These are phyloP conservation scores for Aquatica leii DNA, from an alignment of 2,888 invertebrate genomes.

Conservation along the genomic window DNA sequence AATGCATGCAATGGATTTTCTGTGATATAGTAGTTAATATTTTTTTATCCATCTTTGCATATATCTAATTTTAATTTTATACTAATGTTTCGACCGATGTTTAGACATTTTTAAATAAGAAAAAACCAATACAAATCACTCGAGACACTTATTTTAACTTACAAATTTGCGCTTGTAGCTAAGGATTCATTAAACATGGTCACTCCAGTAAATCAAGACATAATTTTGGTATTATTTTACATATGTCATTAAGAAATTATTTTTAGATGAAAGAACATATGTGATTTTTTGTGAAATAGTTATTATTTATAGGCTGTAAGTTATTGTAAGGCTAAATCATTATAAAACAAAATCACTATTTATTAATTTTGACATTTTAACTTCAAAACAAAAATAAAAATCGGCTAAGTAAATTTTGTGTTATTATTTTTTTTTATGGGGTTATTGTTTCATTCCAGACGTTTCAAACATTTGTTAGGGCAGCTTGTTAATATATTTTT, in stretches of 20 bases:
- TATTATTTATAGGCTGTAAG: too few relatives aligned
- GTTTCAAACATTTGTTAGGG: too few relatives aligned
- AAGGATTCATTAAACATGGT: background rate
- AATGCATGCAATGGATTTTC: slow-evolving; percentile 31
- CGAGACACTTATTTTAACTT: slow-evolving; percentile 13
- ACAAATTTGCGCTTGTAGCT: background rate
- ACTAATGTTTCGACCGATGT: background rate
- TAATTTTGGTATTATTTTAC: too few relatives aligned
- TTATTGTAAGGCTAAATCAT: too few relatives aligned
- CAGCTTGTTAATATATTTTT: too few relatives aligned
- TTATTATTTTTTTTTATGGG: slow-evolving; percentile 1
- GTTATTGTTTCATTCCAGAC: slow-evolving; percentile 8
- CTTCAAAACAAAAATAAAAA: too few relatives aligned
- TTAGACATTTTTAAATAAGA: slow-evolving; percentile 16
- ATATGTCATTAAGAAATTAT: too few relatives aligned
- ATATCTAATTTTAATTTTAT: slow-evolving; percentile 9
- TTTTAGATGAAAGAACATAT: too few relatives aligned
- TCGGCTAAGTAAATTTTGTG: background rate
- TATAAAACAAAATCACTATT: too few relatives aligned
- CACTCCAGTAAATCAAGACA: too few relatives aligned
- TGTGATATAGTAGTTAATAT: slow-evolving; percentile 30
- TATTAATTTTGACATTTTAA: too few relatives aligned
- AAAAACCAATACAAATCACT: slow-evolving; percentile 31
- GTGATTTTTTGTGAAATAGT: too few relatives aligned
- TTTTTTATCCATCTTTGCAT: slow-evolving; percentile 16